These are phyloP conservation scores for Eulemur albifrons DNA, from an alignment of 2,797 vertebrate genomes.

Conservation along the genomic window DNA sequence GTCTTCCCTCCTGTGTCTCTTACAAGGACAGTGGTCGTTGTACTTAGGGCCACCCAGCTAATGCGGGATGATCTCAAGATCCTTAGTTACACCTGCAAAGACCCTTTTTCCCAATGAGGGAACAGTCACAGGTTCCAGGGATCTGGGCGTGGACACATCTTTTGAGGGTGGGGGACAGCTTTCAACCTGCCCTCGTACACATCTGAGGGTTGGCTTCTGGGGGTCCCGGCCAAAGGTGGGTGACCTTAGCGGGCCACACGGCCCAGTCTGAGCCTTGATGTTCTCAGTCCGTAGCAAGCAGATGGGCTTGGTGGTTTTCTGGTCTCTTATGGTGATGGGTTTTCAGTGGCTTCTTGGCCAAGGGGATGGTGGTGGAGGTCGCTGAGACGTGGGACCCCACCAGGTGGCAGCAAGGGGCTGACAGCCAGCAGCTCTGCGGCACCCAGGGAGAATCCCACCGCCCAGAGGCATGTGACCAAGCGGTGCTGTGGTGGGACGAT, in stretches of 20 bases:
- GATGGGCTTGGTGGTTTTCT: neutral
- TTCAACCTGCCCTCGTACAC: neutral
- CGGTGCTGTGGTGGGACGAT: neutral
- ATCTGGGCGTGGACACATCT: no score
- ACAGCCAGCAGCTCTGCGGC: neutral
- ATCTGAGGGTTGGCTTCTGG: neutral
- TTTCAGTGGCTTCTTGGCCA: neutral
- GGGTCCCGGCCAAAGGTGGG: no score
- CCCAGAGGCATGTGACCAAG: neutral
- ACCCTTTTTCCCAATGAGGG: neutral
- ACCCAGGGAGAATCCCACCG: neutral
- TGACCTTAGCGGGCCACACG: neutral
- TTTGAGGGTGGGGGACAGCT: neutral
- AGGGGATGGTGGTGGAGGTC: neutral
- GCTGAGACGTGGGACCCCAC: neutral
- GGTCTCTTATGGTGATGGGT: neutral
- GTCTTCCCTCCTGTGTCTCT: neutral
- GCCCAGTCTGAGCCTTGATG: neutral
- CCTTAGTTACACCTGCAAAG: neutral
- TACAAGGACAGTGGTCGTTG: neutral
- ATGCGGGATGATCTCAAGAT: neutral
- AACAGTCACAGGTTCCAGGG: neutral
- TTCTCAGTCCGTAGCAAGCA: neutral
- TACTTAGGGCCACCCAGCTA: neutral
- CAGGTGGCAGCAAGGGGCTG: neutral